Percentiles rank a stretch among this genome's conserved stretches.
These are phyloP conservation scores for Goniozus legneri DNA, from an alignment of 1,140 invertebrate species.

Conservation along the genomic window DNA sequence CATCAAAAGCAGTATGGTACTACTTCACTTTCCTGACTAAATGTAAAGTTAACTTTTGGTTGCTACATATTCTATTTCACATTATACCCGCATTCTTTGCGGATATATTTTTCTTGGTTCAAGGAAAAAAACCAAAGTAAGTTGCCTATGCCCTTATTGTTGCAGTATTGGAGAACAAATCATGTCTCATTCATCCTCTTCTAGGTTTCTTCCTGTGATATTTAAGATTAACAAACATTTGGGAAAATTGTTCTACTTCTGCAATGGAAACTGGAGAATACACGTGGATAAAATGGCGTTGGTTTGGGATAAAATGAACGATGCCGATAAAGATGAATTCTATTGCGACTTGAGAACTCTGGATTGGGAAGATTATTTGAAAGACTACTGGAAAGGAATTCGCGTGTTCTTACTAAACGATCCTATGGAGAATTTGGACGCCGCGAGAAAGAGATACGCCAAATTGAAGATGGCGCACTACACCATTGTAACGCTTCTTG, in stretches of 20 bases:
- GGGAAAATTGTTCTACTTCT: conserved; percentile 1
- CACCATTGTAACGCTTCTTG: neutral
- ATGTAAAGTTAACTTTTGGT: conserved; percentile 18
- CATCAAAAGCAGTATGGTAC: conserved; percentile 13
- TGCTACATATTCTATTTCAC: conserved; percentile 54
- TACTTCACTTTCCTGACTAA: conserved; percentile 22
- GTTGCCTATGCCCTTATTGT: conserved; percentile 42
- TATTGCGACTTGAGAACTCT: neutral
- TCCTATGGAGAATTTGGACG: neutral
- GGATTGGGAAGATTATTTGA: conserved; percentile 2
- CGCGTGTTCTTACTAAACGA: neutral
- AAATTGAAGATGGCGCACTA: neutral
- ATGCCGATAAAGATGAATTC: neutral
- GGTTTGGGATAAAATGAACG: conserved; percentile 1
- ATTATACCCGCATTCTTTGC: conserved; percentile 59
- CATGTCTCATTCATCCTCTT: neutral
- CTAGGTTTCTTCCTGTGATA: neutral
- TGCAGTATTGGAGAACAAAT: conserved; percentile 6
- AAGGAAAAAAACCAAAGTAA: conserved; percentile 62
- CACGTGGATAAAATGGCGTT: neutral
- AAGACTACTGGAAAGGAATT: neutral
- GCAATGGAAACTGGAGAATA: neutral
- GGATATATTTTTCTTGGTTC: conserved; percentile 53
- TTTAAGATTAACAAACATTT: neutral
- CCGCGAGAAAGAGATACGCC: neutral